Base-by-base conservation (phyloP, 2,888 invertebrate genomes). In the Campoplex capitator region DNA sequence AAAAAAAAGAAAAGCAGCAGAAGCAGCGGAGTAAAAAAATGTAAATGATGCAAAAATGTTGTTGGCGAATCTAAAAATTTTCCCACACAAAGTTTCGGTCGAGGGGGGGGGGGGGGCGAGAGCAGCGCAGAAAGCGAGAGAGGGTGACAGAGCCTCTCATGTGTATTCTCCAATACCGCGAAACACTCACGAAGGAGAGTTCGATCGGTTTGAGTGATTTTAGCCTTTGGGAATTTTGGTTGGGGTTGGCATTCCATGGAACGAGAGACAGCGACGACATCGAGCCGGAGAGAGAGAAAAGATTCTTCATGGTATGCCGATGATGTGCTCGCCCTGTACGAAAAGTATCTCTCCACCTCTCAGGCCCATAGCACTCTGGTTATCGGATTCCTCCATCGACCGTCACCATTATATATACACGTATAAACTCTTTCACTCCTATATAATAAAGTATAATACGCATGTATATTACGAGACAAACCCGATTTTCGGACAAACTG, bases 151-250 rank as follows among this genome's bases (percentile, higher is more conserved):
- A 45, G 45, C 18, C 62, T 32, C 58, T 70, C 35, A 73, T 42
- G 32, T 78, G 4, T 58, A 32, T 62, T 56, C 58, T 3, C 58
- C 77, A 65, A 83, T 42, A 78, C 70, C 62, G 71, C 77, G 71
- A 77, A 77, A 77, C 67, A 45, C 67, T 67, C 65, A 45, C 54
- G 28, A 62, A 32, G 4, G 71, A 32, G 85, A 86, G 90, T 91
- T 92, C 92, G 93, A 92, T 93, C 92, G 92, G 89, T 93, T 92
- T 92, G 92, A 93, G 91, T 92, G 92, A 93, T 93, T 92, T 90
- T 90, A 88, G 89, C 85, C 86, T 87, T 86, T 86, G 90, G 90
- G 92, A 93, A 92, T 92, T 89, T 89, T 90, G 89, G 48, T 84
- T 88, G 90, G 84, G 89, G 76, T 76, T 86, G 88, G 90, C 90